Conservation (phyloP, 2,888 invertebrate genomes). For the Pandemis heparana region DNA sequence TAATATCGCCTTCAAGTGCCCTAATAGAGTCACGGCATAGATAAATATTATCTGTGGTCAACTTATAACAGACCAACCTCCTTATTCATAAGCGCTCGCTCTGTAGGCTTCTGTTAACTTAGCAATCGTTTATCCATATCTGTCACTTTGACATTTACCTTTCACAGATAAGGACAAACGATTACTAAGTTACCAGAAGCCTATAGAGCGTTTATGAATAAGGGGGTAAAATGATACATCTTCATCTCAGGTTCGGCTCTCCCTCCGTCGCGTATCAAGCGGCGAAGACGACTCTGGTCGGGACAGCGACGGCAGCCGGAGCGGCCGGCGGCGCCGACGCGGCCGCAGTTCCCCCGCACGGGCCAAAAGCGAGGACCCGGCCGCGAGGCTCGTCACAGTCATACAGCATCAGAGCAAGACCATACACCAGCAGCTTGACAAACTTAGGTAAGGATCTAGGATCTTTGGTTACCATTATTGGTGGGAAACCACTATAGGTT, state of each 20-base stretch:
- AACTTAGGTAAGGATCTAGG: slow-evolving; percentile 67
- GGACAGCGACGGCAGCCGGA: slow-evolving; percentile 77
- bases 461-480: not conserved
- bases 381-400: slow-evolving; percentile 75
- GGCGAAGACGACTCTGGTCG: slow-evolving; percentile 82
- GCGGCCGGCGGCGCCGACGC: slow-evolving; percentile 65
- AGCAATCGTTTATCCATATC: too few relatives aligned
- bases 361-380: slow-evolving; percentile 72
- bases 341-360: slow-evolving; percentile 68
- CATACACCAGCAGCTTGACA: slow-evolving; percentile 80
- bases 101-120: too few relatives aligned
- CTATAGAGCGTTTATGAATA: too few relatives aligned
- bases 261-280: slow-evolving; percentile 78
- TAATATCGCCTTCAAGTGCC: too few relatives aligned
- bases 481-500: not conserved
- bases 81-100: too few relatives aligned
- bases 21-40: too few relatives aligned
- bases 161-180: too few relatives aligned
- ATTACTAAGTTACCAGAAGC: too few relatives aligned
- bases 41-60: too few relatives aligned
- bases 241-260: slow-evolving; percentile 73
- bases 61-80: too few relatives aligned
- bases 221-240: too few relatives aligned
- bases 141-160: too few relatives aligned
- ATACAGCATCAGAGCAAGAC: slow-evolving; percentile 81